Evolutionary conservation across 2,113 vertebrate genomes (phyloP), one percentile per base, ranked within the genome.

Genomic region (Bos indicus): DNA sequence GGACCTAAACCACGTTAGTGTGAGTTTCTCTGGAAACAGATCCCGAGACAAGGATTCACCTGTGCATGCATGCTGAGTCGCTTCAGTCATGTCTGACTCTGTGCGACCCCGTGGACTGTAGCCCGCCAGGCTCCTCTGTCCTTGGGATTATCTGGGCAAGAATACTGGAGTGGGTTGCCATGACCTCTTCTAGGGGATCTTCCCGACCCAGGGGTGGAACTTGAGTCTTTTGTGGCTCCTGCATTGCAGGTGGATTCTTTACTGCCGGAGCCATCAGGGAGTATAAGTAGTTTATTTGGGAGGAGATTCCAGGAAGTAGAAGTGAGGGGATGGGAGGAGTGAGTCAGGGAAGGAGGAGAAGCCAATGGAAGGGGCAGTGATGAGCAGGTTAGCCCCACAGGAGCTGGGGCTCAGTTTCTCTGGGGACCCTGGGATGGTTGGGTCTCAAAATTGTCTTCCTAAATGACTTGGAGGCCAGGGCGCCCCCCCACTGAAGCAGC

Each of bases 91-190:
- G n/a, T 71, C 64, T 36, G n/a, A 23, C 19, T 40, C 67, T 71
- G n/a, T 36, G n/a, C 0, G 0, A 40, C 19, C 19, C 19, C 1
- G 5, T 3, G 19, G 10, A 12, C 67, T 23, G 67, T 6, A 23
- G 19, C 67, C 67, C 5, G 0, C n/a, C 67, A 36, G 64, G n/a
- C 19, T 71, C n/a, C 64, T 71, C n/a, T 36, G 64, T 71, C n/a
- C 64, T 23, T 71, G 67, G n/a, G 19, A 23, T 71, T 71, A 19
- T 71, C 19, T n/a, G 6, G 67, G 19, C 67, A 23, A 71, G 19
- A 36, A 11, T 40, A 23, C n/a, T 71, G n/a, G 67, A 12, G n/a
- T 40, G 67, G n/a, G 67, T 40, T 71, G 19, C 67, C 19, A 0
- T 71, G 67, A 0, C 67, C 19, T 40, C 67, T 71, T 71, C 67